Conservation (phyloP, 2,888 invertebrate genomes). For the Morinoia aosen region DNA sequence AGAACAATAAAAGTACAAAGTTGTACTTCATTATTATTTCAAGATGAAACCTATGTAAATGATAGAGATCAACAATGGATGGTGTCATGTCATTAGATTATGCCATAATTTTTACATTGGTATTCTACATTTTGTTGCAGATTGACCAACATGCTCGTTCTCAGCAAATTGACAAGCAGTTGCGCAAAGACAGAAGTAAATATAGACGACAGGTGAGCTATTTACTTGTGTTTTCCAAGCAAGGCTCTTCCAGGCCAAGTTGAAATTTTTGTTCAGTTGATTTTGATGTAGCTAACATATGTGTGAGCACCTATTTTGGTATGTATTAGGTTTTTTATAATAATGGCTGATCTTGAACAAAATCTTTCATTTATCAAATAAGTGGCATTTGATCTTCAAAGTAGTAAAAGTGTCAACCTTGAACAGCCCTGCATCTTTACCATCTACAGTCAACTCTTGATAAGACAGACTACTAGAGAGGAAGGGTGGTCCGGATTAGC, state of each 20-base stretch:
- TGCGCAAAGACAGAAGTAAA: conserved; percentile 62
- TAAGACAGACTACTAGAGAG: too few relatives aligned
- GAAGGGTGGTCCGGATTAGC: too few relatives aligned
- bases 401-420: not conserved
- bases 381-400: not conserved
- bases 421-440: too few relatives aligned
- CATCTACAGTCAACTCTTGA: too few relatives aligned
- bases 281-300: not conserved
- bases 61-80: not conserved
- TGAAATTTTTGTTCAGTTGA: not conserved
- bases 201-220: conserved; percentile 63
- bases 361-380: not conserved
- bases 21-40: too few relatives aligned
- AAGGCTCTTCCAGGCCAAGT: not conserved
- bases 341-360: not conserved
- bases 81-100: not conserved
- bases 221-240: not conserved
- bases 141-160: conserved; percentile 62
- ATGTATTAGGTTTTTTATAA: not conserved
- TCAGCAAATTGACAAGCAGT: conserved; percentile 64
- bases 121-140: conserved; percentile 53
- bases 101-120: not conserved
- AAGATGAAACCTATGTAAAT: too few relatives aligned
- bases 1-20: too few relatives aligned
- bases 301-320: not conserved